Conservation (phyloP, 2,113 vertebrate genomes). For the Chaetura pelagica region DNA sequence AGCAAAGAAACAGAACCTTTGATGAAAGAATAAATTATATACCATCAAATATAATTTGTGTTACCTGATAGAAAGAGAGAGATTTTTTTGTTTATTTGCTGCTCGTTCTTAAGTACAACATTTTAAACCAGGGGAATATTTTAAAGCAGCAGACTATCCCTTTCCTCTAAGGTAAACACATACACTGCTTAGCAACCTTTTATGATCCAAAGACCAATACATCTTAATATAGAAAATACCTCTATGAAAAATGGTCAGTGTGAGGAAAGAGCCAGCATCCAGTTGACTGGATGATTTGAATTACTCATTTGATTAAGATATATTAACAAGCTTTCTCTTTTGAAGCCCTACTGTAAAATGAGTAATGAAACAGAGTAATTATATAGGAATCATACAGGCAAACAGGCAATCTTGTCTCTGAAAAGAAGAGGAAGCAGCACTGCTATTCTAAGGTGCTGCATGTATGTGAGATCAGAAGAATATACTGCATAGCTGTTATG, state of each 20-base stretch:
- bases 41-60: slow-evolving; percentile 37
- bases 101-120: not conserved
- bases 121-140: slow-evolving; percentile 25
- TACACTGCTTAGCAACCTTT: not conserved
- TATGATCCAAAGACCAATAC: not conserved
- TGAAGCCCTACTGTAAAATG: not conserved
- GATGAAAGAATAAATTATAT: slow-evolving; percentile 60
- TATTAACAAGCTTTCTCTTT: not conserved
- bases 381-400: not conserved
- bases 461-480: not conserved
- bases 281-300: not conserved
- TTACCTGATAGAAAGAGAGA: not conserved
- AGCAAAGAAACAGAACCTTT: slow-evolving; percentile 51
- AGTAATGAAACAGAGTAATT: not conserved
- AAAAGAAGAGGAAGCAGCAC: slow-evolving; percentile 25
- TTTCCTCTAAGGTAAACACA: not conserved
- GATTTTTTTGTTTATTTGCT: not conserved
- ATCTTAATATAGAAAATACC: not conserved
- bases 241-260: not conserved
- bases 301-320: slow-evolving; percentile 9
- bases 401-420: not conserved
- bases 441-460: not conserved
- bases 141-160: not conserved
- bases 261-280: not conserved
- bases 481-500: not conserved